Evolutionary conservation across 2,797 vertebrate species (phyloP).

Genomic region (Basileuterus tristriatus): DNA sequence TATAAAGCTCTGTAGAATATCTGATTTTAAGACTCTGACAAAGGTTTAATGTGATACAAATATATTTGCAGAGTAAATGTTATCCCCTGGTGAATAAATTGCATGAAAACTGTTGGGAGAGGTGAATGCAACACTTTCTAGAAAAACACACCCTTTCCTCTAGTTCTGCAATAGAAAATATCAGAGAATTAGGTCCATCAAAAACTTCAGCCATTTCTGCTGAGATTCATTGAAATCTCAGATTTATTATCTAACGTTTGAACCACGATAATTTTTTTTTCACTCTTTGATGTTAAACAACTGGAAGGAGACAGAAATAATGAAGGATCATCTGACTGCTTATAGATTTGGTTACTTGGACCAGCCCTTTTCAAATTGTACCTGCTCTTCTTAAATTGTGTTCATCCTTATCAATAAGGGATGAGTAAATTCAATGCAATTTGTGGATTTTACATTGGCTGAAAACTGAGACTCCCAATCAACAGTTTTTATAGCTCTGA

Average conservation of each 20-base stretch:
- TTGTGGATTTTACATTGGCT: background rate
- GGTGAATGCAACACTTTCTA: background rate
- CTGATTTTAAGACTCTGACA: background rate
- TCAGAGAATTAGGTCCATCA: background rate
- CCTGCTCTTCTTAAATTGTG: background rate
- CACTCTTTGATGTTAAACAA: background rate
- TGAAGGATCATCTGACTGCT: background rate
- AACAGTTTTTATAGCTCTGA: background rate
- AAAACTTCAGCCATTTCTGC: background rate
- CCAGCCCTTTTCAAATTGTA: background rate
- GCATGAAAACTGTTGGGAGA: background rate
- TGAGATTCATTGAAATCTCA: background rate
- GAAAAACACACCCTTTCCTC: background rate
- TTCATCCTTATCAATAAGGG: background rate
- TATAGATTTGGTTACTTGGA: background rate
- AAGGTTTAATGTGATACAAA: constrained; percentile 25
- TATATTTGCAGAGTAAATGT: background rate
- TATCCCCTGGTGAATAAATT: background rate
- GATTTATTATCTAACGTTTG: background rate
- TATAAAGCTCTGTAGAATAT: constrained; percentile 40
- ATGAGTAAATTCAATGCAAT: background rate
- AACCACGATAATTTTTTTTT: background rate
- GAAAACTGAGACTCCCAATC: background rate
- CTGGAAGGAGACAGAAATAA: background rate
- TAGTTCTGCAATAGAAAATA: background rate